Conservation (phyloP, 2,888 invertebrate genomes). For the Hypselothyrea guttata region DNA sequence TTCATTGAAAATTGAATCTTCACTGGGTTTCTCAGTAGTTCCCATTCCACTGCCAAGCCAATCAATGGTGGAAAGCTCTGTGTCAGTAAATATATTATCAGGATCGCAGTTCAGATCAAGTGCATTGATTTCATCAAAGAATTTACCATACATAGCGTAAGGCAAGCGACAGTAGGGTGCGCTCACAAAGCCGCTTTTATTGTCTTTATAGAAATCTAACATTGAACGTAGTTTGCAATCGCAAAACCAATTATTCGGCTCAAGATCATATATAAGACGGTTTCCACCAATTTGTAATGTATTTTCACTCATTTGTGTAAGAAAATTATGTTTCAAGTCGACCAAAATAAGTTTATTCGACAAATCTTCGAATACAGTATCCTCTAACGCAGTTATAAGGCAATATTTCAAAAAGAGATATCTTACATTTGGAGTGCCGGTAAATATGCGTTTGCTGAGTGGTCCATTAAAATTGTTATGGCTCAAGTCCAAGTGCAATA, state of each 20-base stretch:
- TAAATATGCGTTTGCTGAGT: conserved; percentile 56
- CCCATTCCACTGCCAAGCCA: too few relatives aligned
- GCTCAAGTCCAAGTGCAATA: conserved; percentile 72
- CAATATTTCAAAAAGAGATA: conserved; percentile 62
- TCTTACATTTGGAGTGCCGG: conserved; percentile 60
- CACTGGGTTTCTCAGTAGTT: too few relatives aligned
- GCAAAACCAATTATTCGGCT: conserved; percentile 74
- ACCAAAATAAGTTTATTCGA: conserved; percentile 52
- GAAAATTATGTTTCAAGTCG: conserved; percentile 70
- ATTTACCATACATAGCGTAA: conserved; percentile 50
- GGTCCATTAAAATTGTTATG: conserved; percentile 63
- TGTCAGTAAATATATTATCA: too few relatives aligned
- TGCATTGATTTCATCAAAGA: conserved; percentile 50
- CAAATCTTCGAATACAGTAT: conserved; percentile 67
- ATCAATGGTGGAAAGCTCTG: too few relatives aligned
- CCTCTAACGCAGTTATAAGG: conserved; percentile 59
- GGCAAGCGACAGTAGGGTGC: conserved; percentile 71
- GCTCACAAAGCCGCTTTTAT: conserved; percentile 61
- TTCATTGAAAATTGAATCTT: background rate
- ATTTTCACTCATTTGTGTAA: conserved; percentile 54
- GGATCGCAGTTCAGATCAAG: conserved; percentile 28
- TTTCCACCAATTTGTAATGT: conserved; percentile 9
- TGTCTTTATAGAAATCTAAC: conserved; percentile 41
- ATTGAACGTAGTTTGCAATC: conserved; percentile 62
- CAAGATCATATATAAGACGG: conserved; percentile 52